A percentile compares a stretch with the other conserved stretches of the same genome.
phyloP scores from a whole-genome alignment of 2,888 invertebrate species.

The Galeopsomyia nigrocyanea region DNA sequence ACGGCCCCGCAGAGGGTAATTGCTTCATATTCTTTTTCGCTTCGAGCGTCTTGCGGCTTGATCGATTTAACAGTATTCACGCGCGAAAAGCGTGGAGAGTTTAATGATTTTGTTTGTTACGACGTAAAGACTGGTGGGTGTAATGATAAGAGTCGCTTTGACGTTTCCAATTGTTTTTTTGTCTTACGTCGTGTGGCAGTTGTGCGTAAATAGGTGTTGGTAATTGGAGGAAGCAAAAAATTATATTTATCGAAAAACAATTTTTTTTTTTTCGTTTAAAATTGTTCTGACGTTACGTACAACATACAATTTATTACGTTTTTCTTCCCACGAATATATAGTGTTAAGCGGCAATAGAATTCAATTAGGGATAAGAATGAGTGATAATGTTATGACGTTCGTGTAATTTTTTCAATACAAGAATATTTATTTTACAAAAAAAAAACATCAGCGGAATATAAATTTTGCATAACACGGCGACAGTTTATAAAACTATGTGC shows the following conservation, averaged over 20 bases:
- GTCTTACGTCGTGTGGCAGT: no score
- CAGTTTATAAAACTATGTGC: conserved; percentile 35
- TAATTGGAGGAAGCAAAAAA: no score
- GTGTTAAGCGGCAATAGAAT: no score
- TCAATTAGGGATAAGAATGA: no score
- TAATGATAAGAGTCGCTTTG: not conserved
- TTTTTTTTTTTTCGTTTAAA: no score
- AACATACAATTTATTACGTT: no score
- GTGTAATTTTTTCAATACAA: conserved; percentile 4
- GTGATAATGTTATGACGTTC: no score
- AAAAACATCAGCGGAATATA: conserved; percentile 38
- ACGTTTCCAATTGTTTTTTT: no score
- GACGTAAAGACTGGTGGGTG: not conserved
- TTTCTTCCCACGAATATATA: no score
- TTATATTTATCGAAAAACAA: no score
- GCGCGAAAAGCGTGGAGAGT: not conserved
- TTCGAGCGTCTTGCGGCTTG: not conserved
- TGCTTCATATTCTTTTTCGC: not conserved
- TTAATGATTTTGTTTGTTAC: not conserved
- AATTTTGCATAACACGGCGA: conserved; percentile 12
- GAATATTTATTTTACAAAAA: conserved; percentile 36
- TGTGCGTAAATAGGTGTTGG: no score
- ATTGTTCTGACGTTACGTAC: no score
- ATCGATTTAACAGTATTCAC: conserved; percentile 3
- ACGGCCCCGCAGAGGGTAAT: not conserved